These are phyloP conservation scores for Sternotherus odoratus DNA, from an alignment of 2,797 vertebrate species.

Conservation along the genomic window DNA sequence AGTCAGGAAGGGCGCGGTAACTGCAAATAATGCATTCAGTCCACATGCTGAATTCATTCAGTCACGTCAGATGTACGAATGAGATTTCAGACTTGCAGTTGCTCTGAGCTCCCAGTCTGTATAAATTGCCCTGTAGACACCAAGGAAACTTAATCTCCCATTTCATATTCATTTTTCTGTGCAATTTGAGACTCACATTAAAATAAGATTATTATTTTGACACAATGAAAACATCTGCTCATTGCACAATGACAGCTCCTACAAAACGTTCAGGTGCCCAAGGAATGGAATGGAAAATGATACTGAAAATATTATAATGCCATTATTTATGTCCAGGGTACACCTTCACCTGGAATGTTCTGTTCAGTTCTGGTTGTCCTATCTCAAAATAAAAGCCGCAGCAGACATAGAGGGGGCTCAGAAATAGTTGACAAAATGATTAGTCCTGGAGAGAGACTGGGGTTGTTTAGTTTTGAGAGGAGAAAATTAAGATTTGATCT, in stretches of 20 bases:
- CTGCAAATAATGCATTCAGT: slow-evolving; percentile 61
- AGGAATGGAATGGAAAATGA: not conserved
- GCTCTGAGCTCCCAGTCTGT: not conserved
- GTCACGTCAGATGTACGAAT: slow-evolving; percentile 12
- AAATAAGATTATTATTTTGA: slow-evolving; percentile 28
- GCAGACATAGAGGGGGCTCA: not conserved
- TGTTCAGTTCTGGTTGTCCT: not conserved
- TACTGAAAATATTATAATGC: not conserved
- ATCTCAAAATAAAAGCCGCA: not conserved
- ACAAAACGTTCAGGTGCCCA: not conserved
- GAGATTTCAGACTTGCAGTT: slow-evolving; percentile 3
- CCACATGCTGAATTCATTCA: slow-evolving; percentile 47
- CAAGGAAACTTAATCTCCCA: slow-evolving; percentile 39
- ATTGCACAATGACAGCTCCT: not conserved
- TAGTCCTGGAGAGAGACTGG: not conserved
- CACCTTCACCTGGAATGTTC: not conserved
- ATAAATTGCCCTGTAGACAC: not conserved
- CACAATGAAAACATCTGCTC: not conserved
- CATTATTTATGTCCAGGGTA: not conserved
- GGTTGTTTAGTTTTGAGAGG: not conserved
- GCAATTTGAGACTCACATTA: slow-evolving; percentile 23
- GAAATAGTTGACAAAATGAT: not conserved
- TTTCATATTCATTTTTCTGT: not conserved
- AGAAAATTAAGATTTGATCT: not conserved
- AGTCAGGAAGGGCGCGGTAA: slow-evolving; percentile 75